These are phyloP conservation scores for Stegana nigrithorax DNA, from an alignment of 2,888 invertebrate genomes.

Conservation along the genomic window DNA sequence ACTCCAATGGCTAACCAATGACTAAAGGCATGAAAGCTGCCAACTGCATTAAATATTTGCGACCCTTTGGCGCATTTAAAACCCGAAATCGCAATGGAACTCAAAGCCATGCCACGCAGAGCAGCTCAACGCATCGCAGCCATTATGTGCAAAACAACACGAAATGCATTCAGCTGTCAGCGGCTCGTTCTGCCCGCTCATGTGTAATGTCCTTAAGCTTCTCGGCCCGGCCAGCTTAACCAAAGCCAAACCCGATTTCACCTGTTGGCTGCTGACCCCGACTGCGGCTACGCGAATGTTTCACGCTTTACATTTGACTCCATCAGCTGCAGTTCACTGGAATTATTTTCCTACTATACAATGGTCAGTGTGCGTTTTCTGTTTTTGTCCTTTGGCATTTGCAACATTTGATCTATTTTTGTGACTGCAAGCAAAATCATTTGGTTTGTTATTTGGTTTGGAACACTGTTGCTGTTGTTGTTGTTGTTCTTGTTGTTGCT, in stretches of 20 bases:
- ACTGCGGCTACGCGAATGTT: no score
- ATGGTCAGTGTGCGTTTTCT: no score
- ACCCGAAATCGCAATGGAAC: no score
- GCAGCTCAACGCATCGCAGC: background rate
- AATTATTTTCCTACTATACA: no score
- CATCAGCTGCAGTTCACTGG: slow-evolving; percentile 7
- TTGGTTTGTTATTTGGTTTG: background rate
- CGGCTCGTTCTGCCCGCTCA: background rate
- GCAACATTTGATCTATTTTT: slow-evolving; percentile 12
- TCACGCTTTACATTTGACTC: no score
- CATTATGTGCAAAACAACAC: slow-evolving; percentile 22
- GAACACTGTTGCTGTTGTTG: background rate
- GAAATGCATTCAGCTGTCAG: background rate
- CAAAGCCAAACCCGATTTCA: no score
- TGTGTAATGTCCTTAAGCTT: no score
- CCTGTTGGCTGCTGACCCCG: no score
- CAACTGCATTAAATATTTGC: slow-evolving; percentile 38
- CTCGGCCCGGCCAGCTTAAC: no score
- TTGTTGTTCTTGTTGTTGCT: background rate
- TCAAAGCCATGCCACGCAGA: background rate
- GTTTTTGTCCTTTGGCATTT: no score
- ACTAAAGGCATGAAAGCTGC: slow-evolving; percentile 23
- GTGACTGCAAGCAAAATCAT: slow-evolving; percentile 1
- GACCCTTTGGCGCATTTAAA: slow-evolving; percentile 25
- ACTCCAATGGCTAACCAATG: slow-evolving; percentile 7